Conservation (phyloP, 2,888 invertebrate genomes). For the Rhamnusium bicolor region DNA sequence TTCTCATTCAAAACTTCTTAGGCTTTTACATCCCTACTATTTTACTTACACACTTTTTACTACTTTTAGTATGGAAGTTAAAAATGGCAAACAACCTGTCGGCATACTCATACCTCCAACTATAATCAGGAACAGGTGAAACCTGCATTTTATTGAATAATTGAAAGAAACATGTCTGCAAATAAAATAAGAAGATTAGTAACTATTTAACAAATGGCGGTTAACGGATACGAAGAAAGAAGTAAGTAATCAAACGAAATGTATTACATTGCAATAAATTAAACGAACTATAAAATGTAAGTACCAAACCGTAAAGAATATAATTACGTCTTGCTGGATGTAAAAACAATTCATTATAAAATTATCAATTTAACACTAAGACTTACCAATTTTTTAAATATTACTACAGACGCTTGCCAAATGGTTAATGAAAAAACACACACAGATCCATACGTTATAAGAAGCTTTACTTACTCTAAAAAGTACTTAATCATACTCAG, state of each 20-base stretch:
- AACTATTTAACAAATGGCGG: not conserved
- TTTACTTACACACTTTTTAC: not conserved
- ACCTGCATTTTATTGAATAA: not conserved
- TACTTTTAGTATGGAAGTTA: slow-evolving; percentile 10
- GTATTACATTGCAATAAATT: not conserved
- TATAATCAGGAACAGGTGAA: slow-evolving; percentile 46
- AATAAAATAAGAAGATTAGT: not conserved
- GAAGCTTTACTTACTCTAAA: too few species aligned
- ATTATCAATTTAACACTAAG: not conserved
- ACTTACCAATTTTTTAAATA: too few species aligned
- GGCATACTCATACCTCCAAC: slow-evolving; percentile 40
- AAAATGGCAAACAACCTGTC: slow-evolving; percentile 48
- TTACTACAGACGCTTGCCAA: too few species aligned
- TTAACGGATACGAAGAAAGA: not conserved
- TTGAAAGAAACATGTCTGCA: not conserved
- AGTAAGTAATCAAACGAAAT: not conserved
- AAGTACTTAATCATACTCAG: too few species aligned
- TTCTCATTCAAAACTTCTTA: not conserved
- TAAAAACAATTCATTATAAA: not conserved
- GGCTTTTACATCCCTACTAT: not conserved
- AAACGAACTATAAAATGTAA: not conserved
- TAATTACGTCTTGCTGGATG: not conserved
- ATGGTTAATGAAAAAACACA: too few species aligned
- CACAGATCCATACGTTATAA: too few species aligned
- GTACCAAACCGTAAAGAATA: not conserved